Evolutionary conservation across 2,797 vertebrate species (phyloP).

Genomic region (Natrix natrix): DNA sequence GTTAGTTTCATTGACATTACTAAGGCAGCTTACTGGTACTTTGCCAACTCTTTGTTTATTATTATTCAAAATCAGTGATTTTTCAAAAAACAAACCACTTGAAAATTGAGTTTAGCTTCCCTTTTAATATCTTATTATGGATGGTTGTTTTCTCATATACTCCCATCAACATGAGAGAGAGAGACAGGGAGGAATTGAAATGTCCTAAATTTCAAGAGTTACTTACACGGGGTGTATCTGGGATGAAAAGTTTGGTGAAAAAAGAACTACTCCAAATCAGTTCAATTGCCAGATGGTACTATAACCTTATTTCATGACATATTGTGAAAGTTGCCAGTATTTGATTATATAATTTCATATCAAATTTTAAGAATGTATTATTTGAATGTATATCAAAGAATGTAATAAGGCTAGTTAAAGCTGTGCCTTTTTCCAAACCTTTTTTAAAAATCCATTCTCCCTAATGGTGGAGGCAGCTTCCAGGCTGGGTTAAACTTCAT

Average conservation of each 20-base stretch:
- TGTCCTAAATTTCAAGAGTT: too few relatives aligned
- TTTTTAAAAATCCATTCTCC: background rate
- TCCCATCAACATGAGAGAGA: background rate
- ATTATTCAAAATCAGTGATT: background rate
- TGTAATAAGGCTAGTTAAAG: background rate
- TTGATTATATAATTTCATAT: constrained; percentile 1
- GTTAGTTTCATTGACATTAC: background rate
- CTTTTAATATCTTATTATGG: background rate
- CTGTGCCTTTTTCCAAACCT: background rate
- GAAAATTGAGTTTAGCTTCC: background rate
- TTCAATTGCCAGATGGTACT: background rate
- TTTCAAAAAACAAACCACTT: background rate
- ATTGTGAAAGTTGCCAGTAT: background rate
- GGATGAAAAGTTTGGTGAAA: too few relatives aligned
- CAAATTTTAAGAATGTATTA: background rate
- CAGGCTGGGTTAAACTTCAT: too few relatives aligned
- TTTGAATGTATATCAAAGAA: background rate
- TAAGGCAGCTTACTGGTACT: background rate
- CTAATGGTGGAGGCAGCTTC: too few relatives aligned
- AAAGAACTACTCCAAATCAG: too few relatives aligned
- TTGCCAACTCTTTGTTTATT: background rate
- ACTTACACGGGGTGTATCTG: too few relatives aligned
- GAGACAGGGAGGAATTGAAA: too few relatives aligned
- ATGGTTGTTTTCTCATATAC: too few relatives aligned
- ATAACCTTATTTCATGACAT: background rate